Conservation (phyloP, 1,140 invertebrate genomes). For the Magallana ariakensis region DNA sequence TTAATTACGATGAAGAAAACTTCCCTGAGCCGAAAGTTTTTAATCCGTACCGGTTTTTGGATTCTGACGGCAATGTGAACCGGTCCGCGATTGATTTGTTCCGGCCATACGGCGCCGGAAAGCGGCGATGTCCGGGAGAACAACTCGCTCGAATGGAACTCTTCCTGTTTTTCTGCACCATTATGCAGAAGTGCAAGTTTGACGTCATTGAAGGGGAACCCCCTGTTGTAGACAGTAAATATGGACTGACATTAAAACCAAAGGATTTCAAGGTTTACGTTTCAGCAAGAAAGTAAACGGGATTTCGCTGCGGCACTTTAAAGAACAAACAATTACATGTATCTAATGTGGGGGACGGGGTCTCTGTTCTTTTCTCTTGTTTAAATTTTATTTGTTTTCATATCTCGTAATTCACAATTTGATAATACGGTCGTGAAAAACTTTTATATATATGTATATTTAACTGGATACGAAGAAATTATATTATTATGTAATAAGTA, state of each 20-base stretch:
- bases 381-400: no score
- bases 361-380: no score
- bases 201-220: constrained; percentile 73
- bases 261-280: constrained; percentile 67
- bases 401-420: no score
- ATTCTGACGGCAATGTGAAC: constrained; percentile 59
- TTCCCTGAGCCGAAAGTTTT: constrained; percentile 71
- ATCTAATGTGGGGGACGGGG: no score
- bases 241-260: constrained; percentile 72
- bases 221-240: constrained; percentile 71
- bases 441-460: no score
- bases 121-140: constrained; percentile 87
- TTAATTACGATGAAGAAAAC: constrained; percentile 69
- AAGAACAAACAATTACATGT: no score
- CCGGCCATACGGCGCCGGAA: constrained; percentile 71
- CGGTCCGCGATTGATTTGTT: constrained; percentile 61
- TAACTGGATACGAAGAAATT: no score
- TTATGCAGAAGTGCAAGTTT: constrained; percentile 83
- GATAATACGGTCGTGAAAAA: no score
- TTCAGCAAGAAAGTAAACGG: constrained; percentile 38
- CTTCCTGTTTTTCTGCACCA: constrained; percentile 86
- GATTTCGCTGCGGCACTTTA: no score
- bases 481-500: no score
- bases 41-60: constrained; percentile 72
- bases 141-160: constrained; percentile 86